These are phyloP conservation scores for Tyrannus savana DNA, from an alignment of 2,113 vertebrate genomes.

Conservation along the genomic window DNA sequence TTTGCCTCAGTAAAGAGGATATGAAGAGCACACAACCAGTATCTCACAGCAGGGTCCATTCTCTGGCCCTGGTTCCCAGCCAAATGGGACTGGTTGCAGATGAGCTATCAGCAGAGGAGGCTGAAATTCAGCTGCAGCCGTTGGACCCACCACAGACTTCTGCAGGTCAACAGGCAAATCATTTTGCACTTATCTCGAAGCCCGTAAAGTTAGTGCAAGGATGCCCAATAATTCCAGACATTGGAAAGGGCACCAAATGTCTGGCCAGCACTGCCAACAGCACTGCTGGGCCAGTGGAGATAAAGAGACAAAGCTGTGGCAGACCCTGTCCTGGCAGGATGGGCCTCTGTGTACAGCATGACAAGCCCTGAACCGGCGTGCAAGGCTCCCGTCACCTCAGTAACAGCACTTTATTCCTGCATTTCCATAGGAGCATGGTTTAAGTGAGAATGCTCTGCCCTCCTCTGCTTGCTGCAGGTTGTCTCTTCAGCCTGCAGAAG, in stretches of 20 bases:
- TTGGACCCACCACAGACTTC: neutral
- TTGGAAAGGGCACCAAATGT: neutral
- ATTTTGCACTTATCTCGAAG: neutral
- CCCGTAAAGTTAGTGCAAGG: neutral
- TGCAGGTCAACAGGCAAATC: neutral
- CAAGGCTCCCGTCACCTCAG: neutral
- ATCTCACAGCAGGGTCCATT: neutral
- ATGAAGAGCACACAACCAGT: neutral
- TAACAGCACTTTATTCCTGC: neutral
- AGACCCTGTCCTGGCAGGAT: neutral
- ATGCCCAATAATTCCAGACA: neutral
- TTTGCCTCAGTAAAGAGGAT: neutral
- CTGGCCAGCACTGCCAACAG: neutral
- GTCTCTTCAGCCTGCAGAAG: neutral
- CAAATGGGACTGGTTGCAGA: neutral
- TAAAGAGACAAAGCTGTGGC: neutral
- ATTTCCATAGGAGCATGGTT: neutral
- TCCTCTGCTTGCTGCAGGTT: constrained; percentile 1
- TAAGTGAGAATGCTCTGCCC: neutral
- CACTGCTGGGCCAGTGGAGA: neutral
- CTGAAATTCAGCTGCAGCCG: neutral
- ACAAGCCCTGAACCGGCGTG: neutral
- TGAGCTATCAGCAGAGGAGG: neutral
- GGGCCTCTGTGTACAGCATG: fast-evolving
- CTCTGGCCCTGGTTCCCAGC: neutral